Conservation (phyloP, 2,113 vertebrate species). For the Talpa occidentalis region DNA sequence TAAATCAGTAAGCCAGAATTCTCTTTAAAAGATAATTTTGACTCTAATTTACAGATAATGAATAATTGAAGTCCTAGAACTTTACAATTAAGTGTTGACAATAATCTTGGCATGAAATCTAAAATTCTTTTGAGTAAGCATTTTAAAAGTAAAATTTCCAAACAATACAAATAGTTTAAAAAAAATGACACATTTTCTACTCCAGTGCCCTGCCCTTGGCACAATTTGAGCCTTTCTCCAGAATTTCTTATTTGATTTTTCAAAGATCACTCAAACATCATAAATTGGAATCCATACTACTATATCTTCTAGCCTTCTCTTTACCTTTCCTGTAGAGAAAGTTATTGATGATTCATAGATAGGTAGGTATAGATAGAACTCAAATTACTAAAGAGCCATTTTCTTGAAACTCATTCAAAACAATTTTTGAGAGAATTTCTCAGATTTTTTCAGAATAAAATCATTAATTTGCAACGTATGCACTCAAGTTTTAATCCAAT, state of each 20-base stretch:
- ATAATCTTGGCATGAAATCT: background rate
- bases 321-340: background rate
- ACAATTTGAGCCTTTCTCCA: background rate
- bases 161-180: background rate
- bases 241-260: background rate
- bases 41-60: background rate
- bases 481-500: background rate
- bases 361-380: background rate
- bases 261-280: background rate
- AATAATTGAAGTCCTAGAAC: background rate
- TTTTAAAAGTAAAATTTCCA: background rate
- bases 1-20: background rate
- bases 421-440: background rate
- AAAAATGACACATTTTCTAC: background rate
- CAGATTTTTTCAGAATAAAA: background rate
- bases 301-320: background rate
- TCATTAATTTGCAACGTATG: background rate
- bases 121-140: background rate
- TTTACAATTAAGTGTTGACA: background rate
- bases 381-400: background rate
- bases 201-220: background rate
- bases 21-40: background rate
- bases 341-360: conserved; percentile 28
- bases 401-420: background rate
- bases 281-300: background rate